phyloP scores from a whole-genome alignment of 1,140 invertebrate species.

The Lethrus apterus region DNA sequence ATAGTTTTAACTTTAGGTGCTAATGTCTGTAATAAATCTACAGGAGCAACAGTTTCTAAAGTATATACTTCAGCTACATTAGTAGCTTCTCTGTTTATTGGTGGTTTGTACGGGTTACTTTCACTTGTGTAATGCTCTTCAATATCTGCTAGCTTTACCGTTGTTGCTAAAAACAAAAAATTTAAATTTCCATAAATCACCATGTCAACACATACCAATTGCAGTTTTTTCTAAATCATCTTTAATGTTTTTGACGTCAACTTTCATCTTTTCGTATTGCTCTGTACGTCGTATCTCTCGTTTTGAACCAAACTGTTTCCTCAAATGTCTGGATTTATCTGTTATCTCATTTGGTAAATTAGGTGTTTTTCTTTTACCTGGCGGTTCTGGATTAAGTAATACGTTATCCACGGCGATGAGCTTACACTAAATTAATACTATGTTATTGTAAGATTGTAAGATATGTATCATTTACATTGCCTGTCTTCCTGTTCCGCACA shows the following conservation, averaged over 20 bases:
- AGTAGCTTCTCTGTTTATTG: conserved; percentile 44
- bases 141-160: conserved; percentile 17
- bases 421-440: conserved; percentile 8
- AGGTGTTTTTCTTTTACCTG: too few species aligned
- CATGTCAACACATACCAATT: conserved; percentile 35
- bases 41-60: conserved; percentile 42
- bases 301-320: conserved; percentile 50
- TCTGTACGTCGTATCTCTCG: conserved; percentile 43
- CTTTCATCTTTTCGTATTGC: conserved; percentile 43
- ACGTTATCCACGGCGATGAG: conserved; percentile 17
- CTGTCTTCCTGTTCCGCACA: conserved; percentile 22
- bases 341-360: conserved; percentile 1
- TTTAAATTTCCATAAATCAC: conserved; percentile 2
- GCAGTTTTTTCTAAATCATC: conserved; percentile 44
- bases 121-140: conserved; percentile 15
- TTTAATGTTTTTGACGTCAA: conserved; percentile 43
- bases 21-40: conserved; percentile 38
- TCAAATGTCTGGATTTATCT: conserved; percentile 33
- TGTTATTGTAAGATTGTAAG: conserved; percentile 1
- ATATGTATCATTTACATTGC: conserved; percentile 18
- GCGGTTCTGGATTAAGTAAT: conserved; percentile 14
- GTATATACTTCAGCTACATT: conserved; percentile 42
- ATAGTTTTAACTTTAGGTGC: conserved; percentile 31
- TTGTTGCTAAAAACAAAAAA: conserved; percentile 23
- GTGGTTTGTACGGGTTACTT: conserved; percentile 33